Base-by-base conservation (phyloP, 92 coral and sea anemone species). In the Galaxea fascicularis region DNA sequence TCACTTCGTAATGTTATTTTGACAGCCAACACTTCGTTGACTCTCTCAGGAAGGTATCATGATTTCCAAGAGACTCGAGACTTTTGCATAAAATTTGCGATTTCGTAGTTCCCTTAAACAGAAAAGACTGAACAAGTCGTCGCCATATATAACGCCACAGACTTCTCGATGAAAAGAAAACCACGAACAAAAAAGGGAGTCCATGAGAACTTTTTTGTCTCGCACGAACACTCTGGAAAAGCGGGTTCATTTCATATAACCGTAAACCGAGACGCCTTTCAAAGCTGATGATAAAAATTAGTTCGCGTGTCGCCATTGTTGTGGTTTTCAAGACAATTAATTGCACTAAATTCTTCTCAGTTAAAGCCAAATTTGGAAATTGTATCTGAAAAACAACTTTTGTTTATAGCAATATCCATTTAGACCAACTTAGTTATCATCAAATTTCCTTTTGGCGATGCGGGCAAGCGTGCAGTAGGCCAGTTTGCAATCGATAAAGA, bases 351-450 rank as follows among this genome's bases (percentile, higher is more conserved):
- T 67, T 30, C 22, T 9, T 25, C 64, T 15, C 21, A 26, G 25
- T 59, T 77, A 39, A 16, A 65, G 18, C 41, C 74, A 31, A 79
- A 79, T 28, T 26, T 21, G n/a, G 71, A 46, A 45, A 16, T 21
- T 27, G 20, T 46, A 7, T 31, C 39, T 44, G 4, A 18, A 15
- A 30, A 53, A 79, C 63, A 28, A 44, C 65, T n/a, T 66, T 79
- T 66, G 65, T 25, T 41, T 30, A 0, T 51, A 67, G 52, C 54
- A 30, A 65, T 21, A 67, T 31, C 31, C 84, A 79, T 79, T 77
- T 45, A 45, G 15, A 45, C 39, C 59, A 13, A 26, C 82, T 71
- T 27, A 44, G 62, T 44, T 77, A 25, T 28, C 46, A 63, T 77
- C 15, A 63, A 62, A 46, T 77, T 77, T 63, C 71, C 3, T 20